Conservation (phyloP, 2,113 vertebrate species). For the Chascanopsetta lugubris region DNA sequence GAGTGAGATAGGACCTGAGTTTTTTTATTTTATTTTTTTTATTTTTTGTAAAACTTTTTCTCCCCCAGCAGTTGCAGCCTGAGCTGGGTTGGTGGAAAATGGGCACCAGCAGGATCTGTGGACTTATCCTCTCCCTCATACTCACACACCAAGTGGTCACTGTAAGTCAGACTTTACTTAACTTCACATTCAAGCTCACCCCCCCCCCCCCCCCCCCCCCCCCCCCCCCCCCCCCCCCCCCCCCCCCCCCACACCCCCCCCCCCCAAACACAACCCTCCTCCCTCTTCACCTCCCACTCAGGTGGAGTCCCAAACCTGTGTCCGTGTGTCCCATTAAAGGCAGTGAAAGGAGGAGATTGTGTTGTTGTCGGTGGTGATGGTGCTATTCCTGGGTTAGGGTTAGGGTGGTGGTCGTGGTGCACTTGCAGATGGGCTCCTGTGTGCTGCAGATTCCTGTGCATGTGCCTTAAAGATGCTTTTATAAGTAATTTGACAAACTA, state of each 20-base stretch:
- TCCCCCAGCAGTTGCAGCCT: conserved; percentile 64
- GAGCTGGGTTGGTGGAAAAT: conserved; percentile 76
- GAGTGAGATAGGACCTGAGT: too few species aligned
- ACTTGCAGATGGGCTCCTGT: conserved; percentile 49
- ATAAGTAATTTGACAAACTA: conserved; percentile 61
- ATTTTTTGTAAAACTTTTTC: too few species aligned
- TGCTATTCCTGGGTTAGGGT: conserved; percentile 3
- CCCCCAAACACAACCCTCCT: not conserved
- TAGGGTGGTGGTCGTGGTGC: not conserved
- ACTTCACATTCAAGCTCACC: not conserved
- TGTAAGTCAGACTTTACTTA: conserved; percentile 79
- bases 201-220: too few species aligned
- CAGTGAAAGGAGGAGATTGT: conserved; percentile 20
- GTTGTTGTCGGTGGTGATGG: too few species aligned
- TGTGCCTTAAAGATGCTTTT: conserved; percentile 44
- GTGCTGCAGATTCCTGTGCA: conserved; percentile 22
- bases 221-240: too few species aligned
- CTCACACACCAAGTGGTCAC: conserved; percentile 73
- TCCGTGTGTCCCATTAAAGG: conserved; percentile 31
- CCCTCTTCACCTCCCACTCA: not conserved
- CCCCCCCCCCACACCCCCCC: conserved; percentile 4
- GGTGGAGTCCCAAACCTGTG: conserved; percentile 13
- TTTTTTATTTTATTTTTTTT: not conserved
- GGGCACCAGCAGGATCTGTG: conserved; percentile 69
- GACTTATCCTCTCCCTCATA: conserved; percentile 70